Evolutionary conservation across 2,113 vertebrate species (phyloP).

Genomic region (Nerophis lumbriciformis): DNA sequence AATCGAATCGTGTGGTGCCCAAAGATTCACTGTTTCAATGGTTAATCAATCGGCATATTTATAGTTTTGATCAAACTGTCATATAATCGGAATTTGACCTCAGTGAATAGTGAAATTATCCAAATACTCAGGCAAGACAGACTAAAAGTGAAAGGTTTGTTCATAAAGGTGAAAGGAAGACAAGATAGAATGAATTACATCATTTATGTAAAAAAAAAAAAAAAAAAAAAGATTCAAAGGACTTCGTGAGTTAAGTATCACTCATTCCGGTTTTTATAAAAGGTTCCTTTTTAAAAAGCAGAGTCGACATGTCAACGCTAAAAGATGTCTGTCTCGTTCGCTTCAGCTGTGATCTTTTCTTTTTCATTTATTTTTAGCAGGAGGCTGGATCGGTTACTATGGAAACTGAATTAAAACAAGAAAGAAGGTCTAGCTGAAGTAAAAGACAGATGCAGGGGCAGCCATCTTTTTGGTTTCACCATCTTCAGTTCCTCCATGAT

Average conservation of each 20-base stretch:
- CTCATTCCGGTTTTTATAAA: not conserved
- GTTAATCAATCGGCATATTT: too few relatives aligned
- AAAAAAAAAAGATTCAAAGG: not conserved
- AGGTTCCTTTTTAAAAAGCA: slow-evolving; percentile 4
- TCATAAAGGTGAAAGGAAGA: not conserved
- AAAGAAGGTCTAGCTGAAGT: not conserved
- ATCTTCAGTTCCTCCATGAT: too few relatives aligned
- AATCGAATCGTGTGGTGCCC: too few relatives aligned
- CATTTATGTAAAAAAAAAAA: too few relatives aligned
- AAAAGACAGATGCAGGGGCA: slow-evolving; percentile 14
- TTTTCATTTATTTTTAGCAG: slow-evolving; percentile 25
- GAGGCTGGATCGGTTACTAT: slow-evolving; percentile 35
- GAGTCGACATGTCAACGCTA: slow-evolving; percentile 19
- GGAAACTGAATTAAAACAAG: slow-evolving; percentile 28
- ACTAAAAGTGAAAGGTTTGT: slow-evolving; percentile 1
- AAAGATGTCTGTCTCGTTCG: slow-evolving; percentile 25
- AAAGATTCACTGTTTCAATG: too few relatives aligned
- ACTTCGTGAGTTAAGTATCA: not conserved
- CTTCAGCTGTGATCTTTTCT: slow-evolving; percentile 27
- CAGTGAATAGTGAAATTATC: slow-evolving; percentile 15
- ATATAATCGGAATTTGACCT: slow-evolving; percentile 2
- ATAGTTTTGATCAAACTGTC: too few relatives aligned
- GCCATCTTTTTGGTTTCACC: slow-evolving; percentile 8
- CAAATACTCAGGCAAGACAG: slow-evolving; percentile 9
- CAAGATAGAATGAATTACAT: not conserved